These are phyloP conservation scores for Sarcophaga bullata DNA, from an alignment of 1,140 invertebrate genomes.

Conservation along the genomic window DNA sequence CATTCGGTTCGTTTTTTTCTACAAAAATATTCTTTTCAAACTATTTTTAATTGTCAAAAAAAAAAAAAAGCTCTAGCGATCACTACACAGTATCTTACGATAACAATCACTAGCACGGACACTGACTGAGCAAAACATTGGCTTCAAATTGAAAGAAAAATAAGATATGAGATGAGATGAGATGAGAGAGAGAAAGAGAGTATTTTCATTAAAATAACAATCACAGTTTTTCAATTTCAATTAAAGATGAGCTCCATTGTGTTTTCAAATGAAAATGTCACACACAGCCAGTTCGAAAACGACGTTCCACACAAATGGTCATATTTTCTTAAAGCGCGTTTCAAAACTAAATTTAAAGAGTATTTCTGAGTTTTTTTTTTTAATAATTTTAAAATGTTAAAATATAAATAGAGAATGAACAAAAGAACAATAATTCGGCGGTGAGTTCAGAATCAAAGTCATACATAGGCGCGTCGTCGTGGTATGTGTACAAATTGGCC, in stretches of 20 bases:
- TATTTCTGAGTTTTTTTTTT: not conserved
- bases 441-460: constrained; percentile 15
- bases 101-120: no score
- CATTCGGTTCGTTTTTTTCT: no score
- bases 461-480: not conserved
- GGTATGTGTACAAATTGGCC: constrained; percentile 20
- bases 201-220: constrained; percentile 5
- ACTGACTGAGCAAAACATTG: no score
- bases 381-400: constrained; percentile 28
- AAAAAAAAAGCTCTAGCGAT: no score
- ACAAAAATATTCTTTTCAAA: no score
- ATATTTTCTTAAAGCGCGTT: not conserved
- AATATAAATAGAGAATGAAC: constrained; percentile 1
- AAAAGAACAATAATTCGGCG: not conserved
- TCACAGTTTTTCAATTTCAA: constrained; percentile 38
- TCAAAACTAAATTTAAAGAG: not conserved
- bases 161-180: no score
- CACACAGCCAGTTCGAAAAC: constrained; percentile 16
- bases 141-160: no score
- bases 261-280: constrained; percentile 23
- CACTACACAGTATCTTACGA: no score
- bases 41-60: no score
- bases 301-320: not conserved
- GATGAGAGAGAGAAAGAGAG: not conserved
- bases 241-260: constrained; percentile 25